Base-by-base conservation (phyloP, 2,888 invertebrate genomes). In the Osmoderma eremita region DNA sequence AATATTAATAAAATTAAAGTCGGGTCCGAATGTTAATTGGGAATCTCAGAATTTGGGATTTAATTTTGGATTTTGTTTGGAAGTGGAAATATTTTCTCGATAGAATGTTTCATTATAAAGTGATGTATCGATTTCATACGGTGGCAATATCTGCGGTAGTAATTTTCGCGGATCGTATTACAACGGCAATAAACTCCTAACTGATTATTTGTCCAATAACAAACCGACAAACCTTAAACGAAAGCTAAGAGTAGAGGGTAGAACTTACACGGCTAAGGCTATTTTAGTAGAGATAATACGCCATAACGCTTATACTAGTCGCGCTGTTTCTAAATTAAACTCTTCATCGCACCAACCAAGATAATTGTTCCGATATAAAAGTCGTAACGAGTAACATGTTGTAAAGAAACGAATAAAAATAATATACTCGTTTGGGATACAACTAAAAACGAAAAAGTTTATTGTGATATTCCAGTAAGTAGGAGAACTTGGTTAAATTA, bases 291-390 rank as follows among this genome's bases (percentile, higher is more conserved):
- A 24, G 50, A 24, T 22, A 50, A 50, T 50, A 8, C 13, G 30
- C n/a, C 24, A n/a, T 50, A 50, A 50, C 24, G 50, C 13, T 50
- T 50, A 24, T n/a, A 22, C 30, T 3, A 24, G 13, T 6, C 4
- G 22, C 50, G 13, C 22, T 22, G 50, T 4, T 50, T 22, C 30
- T 50, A 50, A 24, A 50, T 50, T 20, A 50, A 50, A 50, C 22
- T 50, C 50, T 8, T 13, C 15, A 8, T 22, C n/a, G 22, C 30
- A 22, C 3, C 12, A n/a, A 50, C 24, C 10, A 13, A 22, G 50
- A 50, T 15, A 3, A 50, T 50, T 50, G 5, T 30, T 6, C 6
- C 30, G 30, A 30, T 30, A 30, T 30, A 30, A 30, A 30, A 30
- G 30, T 10, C 1, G 8, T 30, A 30, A 30, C 30, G 30, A 30